Evolutionary conservation across 2,113 vertebrate genomes (phyloP).

Genomic region (Typhlomys cinereus): DNA sequence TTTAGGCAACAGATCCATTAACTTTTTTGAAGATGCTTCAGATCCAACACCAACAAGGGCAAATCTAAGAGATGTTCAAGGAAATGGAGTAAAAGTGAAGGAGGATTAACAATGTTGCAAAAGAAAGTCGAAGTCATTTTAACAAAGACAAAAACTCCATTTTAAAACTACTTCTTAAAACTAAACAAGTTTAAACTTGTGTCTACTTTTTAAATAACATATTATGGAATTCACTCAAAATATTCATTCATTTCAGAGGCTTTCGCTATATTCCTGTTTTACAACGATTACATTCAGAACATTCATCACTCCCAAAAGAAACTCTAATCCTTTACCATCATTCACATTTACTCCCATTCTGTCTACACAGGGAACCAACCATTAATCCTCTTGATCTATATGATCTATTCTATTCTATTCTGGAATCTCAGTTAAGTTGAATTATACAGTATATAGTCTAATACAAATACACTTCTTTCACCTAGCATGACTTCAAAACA

Average conservation of each 20-base stretch:
- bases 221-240: not conserved
- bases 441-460: not conserved
- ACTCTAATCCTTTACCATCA: not conserved
- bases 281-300: not conserved
- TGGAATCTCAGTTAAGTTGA: not conserved
- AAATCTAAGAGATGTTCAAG: conserved; percentile 88
- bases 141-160: no score
- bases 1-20: conserved; percentile 97
- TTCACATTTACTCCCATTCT: not conserved
- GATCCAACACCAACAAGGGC: conserved; percentile 98
- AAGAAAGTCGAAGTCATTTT: no score
- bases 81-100: not conserved
- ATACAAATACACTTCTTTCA: not conserved
- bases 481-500: not conserved
- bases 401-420: not conserved
- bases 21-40: conserved; percentile 96
- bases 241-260: not conserved
- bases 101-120: not conserved
- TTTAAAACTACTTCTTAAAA: conserved; percentile 30
- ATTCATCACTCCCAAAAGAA: not conserved
- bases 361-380: not conserved
- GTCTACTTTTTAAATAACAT: not conserved
- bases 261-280: conserved; percentile 12
- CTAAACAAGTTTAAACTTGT: not conserved
- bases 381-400: not conserved